phyloP scores from a whole-genome alignment of 2,113 vertebrate genomes.

The Oncorhynchus masou region DNA sequence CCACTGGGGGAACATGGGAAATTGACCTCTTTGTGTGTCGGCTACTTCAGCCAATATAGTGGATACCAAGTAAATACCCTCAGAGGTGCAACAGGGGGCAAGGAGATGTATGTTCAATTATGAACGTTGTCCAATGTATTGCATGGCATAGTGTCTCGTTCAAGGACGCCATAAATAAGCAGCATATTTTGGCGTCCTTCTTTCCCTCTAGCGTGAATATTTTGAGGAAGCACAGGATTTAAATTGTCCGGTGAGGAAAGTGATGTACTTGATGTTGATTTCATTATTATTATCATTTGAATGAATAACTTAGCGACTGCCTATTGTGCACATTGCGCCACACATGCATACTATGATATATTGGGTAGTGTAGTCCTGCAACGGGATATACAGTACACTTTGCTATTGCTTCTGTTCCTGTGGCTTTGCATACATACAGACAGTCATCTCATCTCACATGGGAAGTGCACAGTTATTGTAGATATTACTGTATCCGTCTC shows the following conservation, averaged over 20 bases:
- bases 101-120: neutral
- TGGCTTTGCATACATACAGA: too few relatives aligned
- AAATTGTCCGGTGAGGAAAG: neutral
- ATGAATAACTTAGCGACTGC: neutral
- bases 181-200: neutral
- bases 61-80: neutral
- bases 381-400: too few relatives aligned
- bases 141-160: neutral
- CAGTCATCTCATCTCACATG: too few relatives aligned
- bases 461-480: too few relatives aligned
- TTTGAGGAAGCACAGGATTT: neutral
- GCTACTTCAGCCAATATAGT: neutral
- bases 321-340: neutral
- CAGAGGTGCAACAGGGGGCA: neutral
- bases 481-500: too few relatives aligned
- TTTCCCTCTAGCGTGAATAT: neutral
- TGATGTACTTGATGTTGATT: neutral
- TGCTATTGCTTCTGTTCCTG: too few relatives aligned
- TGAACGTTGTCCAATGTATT: neutral
- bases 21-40: neutral
- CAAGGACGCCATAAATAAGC: too few relatives aligned
- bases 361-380: too few relatives aligned
- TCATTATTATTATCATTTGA: neutral
- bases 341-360: neutral
- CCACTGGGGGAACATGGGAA: neutral